A percentile compares a stretch with the other conserved stretches of the same genome.
Conservation (phyloP, 1,140 invertebrate genomes). For the Ips nitidus region DNA sequence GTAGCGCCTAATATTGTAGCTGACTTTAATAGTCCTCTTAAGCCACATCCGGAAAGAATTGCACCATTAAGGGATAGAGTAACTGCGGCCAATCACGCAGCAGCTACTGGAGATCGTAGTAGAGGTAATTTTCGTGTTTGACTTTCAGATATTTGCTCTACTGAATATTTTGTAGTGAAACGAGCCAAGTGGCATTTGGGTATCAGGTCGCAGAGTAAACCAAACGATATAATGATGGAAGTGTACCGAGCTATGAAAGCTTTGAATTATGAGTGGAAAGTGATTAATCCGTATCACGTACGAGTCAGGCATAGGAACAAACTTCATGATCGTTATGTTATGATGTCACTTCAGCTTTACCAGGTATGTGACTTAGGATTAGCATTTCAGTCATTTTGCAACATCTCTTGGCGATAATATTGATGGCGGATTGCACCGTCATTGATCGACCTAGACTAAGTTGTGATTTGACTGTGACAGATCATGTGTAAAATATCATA, state of each 20-base stretch:
- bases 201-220: slow-evolving; percentile 97
- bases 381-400: background rate
- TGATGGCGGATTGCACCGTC: too few relatives aligned
- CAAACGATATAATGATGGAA: slow-evolving; percentile 99
- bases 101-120: slow-evolving; percentile 55
- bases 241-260: slow-evolving; percentile 99
- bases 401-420: too few relatives aligned
- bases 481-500: too few relatives aligned
- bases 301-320: slow-evolving; percentile 88
- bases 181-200: slow-evolving; percentile 99
- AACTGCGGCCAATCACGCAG: slow-evolving; percentile 52
- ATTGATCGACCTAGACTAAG: too few relatives aligned
- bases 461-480: too few relatives aligned
- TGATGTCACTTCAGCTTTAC: slow-evolving; percentile 98
- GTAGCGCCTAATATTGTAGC: slow-evolving; percentile 43
- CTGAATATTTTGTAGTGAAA: slow-evolving; percentile 66
- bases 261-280: slow-evolving; percentile 98
- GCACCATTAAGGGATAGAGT: slow-evolving; percentile 72
- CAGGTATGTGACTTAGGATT: slow-evolving; percentile 58
- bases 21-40: slow-evolving; percentile 60
- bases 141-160: slow-evolving; percentile 3
- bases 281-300: slow-evolving; percentile 95
- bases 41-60: slow-evolving; percentile 94
- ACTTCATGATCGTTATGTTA: slow-evolving; percentile 80
- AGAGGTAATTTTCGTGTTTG: slow-evolving; percentile 38